phyloP scores from a whole-genome alignment of 2,888 invertebrate genomes.

The Kuschelorhynchus macadamiae region DNA sequence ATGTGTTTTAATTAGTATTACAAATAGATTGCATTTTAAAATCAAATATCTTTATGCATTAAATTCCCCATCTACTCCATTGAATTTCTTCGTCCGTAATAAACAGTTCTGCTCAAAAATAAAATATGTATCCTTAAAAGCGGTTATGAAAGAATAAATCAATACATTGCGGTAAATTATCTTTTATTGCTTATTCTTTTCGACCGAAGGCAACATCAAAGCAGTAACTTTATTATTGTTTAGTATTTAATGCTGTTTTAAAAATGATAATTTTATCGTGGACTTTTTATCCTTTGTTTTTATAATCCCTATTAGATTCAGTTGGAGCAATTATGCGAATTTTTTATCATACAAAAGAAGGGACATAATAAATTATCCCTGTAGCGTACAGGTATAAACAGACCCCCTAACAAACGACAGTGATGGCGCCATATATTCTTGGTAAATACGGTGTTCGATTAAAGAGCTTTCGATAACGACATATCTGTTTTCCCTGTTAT shows the following conservation, averaged over 20 bases:
- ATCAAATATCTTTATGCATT: too few relatives aligned
- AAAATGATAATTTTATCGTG: conserved; percentile 46
- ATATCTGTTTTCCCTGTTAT: conserved; percentile 51
- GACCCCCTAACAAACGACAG: conserved; percentile 36
- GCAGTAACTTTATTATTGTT: conserved; percentile 46
- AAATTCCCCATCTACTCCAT: too few relatives aligned
- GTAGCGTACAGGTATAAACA: conserved; percentile 12
- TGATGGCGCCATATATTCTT: conserved; percentile 44
- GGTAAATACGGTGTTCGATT: conserved; percentile 51
- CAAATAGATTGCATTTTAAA: too few relatives aligned
- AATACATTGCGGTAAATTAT: conserved; percentile 51
- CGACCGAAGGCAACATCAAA: conserved; percentile 49
- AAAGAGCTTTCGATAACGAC: conserved; percentile 55
- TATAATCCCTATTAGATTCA: conserved; percentile 41
- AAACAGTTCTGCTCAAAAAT: conserved; percentile 9
- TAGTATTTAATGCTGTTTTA: conserved; percentile 51
- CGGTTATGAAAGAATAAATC: conserved; percentile 46
- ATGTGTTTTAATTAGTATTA: too few relatives aligned
- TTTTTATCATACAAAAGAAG: conserved; percentile 30
- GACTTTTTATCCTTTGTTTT: conserved; percentile 45
- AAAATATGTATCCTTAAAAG: conserved; percentile 28
- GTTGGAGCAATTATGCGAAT: conserved; percentile 33
- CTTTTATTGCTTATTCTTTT: conserved; percentile 51
- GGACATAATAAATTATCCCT: neutral
- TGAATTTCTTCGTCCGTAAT: too few relatives aligned